Evolutionary conservation across 2,113 vertebrate species (phyloP).

Genomic region (Astur gentilis): DNA sequence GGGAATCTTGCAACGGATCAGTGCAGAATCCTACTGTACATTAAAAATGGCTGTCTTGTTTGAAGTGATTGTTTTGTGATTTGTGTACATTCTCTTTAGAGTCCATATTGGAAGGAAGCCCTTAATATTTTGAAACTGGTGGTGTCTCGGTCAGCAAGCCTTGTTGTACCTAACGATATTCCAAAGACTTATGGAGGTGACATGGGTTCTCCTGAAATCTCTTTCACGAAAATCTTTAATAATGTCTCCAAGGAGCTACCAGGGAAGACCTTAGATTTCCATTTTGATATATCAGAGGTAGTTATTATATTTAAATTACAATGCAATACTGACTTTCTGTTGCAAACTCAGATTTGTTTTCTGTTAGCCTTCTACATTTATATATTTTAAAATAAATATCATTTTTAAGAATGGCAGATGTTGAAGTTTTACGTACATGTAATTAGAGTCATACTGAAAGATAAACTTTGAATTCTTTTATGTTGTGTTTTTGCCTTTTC

Average conservation of each 20-base stretch:
- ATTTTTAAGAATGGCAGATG: neutral
- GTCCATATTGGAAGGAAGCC: conserved; percentile 96
- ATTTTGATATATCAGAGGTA: conserved; percentile 99
- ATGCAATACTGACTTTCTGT: neutral
- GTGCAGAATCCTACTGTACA: neutral
- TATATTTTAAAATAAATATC: neutral
- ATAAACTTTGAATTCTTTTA: neutral
- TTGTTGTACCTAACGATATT: conserved; percentile 93
- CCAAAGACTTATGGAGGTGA: conserved; percentile 91
- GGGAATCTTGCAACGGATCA: neutral
- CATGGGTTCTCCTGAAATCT: conserved; percentile 89
- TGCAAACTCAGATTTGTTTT: neutral
- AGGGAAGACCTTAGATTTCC: conserved; percentile 98
- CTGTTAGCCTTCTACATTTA: neutral
- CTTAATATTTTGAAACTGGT: conserved; percentile 98
- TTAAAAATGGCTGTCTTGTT: neutral
- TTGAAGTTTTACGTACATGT: neutral
- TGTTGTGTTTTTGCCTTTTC: neutral
- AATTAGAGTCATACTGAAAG: neutral
- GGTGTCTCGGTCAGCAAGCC: conserved; percentile 95
- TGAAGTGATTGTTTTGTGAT: neutral
- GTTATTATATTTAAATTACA: neutral
- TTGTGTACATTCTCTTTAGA: conserved; percentile 70
- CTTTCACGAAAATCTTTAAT: conserved; percentile 96
- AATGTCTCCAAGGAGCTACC: conserved; percentile 96